These are phyloP conservation scores for Drosophila rhopaloa DNA, from an alignment of 1,140 invertebrate species.

Conservation along the genomic window DNA sequence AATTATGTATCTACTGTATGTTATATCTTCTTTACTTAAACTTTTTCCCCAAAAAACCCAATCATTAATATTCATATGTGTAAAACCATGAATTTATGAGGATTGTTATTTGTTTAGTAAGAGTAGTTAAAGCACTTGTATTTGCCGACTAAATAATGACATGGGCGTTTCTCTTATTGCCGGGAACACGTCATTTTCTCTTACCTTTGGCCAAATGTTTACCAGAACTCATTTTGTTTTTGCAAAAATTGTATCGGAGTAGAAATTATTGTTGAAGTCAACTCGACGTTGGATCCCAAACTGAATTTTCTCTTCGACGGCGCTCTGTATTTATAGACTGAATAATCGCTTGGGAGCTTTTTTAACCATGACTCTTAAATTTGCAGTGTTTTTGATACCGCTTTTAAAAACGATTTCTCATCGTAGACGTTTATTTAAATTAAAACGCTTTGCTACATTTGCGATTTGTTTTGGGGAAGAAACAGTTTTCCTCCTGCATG, in stretches of 20 bases:
- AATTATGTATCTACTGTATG: neutral
- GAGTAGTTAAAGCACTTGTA: constrained; percentile 18
- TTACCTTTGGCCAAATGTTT: constrained; percentile 66
- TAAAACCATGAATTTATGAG: neutral
- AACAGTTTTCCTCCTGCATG: constrained; percentile 11
- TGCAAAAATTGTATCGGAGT: neutral
- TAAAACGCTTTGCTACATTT: constrained; percentile 69
- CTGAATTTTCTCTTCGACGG: constrained; percentile 36
- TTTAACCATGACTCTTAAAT: constrained; percentile 25
- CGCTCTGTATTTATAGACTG: constrained; percentile 44
- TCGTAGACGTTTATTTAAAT: constrained; percentile 59
- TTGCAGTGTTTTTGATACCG: constrained; percentile 25
- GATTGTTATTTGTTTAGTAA: neutral
- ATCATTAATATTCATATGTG: neutral
- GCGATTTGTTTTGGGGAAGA: constrained; percentile 42
- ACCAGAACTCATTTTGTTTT: constrained; percentile 49
- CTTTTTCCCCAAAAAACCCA: neutral
- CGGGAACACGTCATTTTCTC: neutral
- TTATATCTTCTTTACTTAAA: no score
- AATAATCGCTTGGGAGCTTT: constrained; percentile 15
- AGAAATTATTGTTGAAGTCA: constrained; percentile 15
- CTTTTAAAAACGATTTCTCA: constrained; percentile 45
- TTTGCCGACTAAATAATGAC: neutral
- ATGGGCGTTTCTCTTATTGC: constrained; percentile 1
- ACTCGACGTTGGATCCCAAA: constrained; percentile 1